A percentile compares a stretch with the other conserved stretches of the same genome.
phyloP scores from a whole-genome alignment of 2,113 vertebrate genomes.

The Sylvilagus bachmani region DNA sequence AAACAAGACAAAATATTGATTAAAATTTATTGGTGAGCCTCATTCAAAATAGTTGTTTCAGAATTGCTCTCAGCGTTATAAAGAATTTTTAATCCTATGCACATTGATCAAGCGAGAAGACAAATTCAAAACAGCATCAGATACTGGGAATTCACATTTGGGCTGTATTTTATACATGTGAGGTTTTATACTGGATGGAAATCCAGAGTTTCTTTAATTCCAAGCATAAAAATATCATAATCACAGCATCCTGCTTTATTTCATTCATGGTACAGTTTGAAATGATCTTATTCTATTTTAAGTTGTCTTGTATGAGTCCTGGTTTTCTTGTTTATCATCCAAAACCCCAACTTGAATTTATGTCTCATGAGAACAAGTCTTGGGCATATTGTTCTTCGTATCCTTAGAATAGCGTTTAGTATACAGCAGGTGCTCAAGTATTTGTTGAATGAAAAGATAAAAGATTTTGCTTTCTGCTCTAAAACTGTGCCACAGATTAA shows the following conservation, averaged over 20 bases:
- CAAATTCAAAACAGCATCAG: background rate
- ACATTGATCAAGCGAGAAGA: background rate
- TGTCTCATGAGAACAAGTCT: background rate
- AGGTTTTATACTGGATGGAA: constrained; percentile 6
- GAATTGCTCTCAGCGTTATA: constrained; percentile 35
- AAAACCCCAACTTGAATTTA: background rate
- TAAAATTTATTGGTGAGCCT: constrained; percentile 57
- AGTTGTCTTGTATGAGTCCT: background rate
- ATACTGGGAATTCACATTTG: constrained; percentile 28
- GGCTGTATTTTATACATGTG: constrained; percentile 23
- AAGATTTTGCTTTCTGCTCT: constrained; percentile 36
- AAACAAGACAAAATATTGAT: constrained; percentile 80
- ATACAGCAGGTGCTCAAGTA: background rate
- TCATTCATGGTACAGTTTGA: background rate
- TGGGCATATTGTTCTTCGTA: background rate
- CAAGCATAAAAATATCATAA: background rate
- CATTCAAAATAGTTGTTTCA: constrained; percentile 51
- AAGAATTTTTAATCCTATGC: background rate
- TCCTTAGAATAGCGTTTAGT: background rate
- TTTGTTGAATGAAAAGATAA: constrained; percentile 3
- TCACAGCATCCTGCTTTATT: background rate
- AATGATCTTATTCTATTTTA: constrained; percentile 35
- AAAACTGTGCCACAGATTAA: background rate
- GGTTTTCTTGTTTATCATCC: background rate
- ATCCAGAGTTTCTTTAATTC: constrained; percentile 13